These are phyloP conservation scores for Porphyrio hochstetteri DNA, from an alignment of 2,113 vertebrate species.

Conservation along the genomic window DNA sequence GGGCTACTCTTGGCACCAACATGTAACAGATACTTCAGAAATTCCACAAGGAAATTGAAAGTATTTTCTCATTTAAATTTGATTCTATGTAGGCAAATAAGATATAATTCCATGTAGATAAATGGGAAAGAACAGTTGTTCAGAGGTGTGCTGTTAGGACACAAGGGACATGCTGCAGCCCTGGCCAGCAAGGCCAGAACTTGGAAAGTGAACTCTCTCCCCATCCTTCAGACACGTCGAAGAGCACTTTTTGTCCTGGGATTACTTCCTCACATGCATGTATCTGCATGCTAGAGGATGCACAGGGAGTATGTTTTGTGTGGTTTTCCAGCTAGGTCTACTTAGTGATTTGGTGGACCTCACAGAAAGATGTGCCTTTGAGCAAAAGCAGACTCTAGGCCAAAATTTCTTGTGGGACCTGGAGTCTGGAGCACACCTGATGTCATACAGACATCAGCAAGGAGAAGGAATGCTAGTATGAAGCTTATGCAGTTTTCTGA, in stretches of 20 bases:
- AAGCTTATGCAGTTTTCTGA: background rate
- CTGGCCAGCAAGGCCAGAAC: background rate
- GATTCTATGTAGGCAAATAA: background rate
- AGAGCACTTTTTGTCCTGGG: background rate
- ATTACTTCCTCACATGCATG: background rate
- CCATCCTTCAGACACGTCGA: background rate
- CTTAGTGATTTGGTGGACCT: background rate
- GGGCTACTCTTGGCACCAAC: background rate
- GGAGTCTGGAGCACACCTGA: background rate
- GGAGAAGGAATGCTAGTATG: background rate
- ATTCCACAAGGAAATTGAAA: background rate
- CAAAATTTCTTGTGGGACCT: background rate
- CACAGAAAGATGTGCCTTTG: background rate
- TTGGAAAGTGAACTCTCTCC: background rate
- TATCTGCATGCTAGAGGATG: background rate
- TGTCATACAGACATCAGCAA: accelerated
- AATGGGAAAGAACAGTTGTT: background rate
- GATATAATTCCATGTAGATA: background rate
- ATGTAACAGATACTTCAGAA: background rate
- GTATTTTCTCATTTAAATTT: background rate
- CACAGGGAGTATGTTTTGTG: background rate
- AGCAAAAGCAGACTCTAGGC: background rate
- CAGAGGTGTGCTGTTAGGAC: background rate
- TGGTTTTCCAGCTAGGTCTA: background rate
- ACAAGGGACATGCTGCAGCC: background rate